Evolutionary conservation across 2,888 invertebrate genomes (phyloP).

Genomic region (Sesia apiformis): DNA sequence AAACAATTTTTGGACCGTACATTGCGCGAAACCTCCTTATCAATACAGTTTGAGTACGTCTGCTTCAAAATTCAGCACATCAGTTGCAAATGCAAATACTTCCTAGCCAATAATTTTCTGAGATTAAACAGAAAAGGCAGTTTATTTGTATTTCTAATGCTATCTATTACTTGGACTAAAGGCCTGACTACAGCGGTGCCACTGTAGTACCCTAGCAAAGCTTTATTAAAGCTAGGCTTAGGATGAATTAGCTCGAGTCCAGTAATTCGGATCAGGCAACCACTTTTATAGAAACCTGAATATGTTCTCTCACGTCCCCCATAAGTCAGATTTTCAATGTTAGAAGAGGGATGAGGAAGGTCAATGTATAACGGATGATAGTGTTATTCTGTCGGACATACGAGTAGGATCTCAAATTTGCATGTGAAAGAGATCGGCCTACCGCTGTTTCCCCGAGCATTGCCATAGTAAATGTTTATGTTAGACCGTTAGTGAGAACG

Average conservation of each 20-base stretch:
- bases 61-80: no score
- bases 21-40: no score
- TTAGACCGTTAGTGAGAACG: slow-evolving; percentile 16
- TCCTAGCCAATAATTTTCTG: no score
- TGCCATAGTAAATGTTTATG: slow-evolving; percentile 18
- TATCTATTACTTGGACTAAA: no score
- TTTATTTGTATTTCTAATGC: no score
- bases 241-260: slow-evolving; percentile 19
- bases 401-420: slow-evolving; percentile 27
- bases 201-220: slow-evolving; percentile 10
- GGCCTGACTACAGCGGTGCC: background rate
- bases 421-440: slow-evolving; percentile 33
- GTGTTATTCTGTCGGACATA: slow-evolving; percentile 19
- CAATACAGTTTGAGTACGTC: no score
- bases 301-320: background rate
- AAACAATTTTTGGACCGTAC: no score
- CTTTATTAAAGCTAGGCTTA: slow-evolving; percentile 21
- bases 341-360: slow-evolving; percentile 4
- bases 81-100: no score
- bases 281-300: background rate
- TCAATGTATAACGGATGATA: slow-evolving; percentile 14
- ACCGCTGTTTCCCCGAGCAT: slow-evolving; percentile 23
- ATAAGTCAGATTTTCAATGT: slow-evolving; percentile 1
- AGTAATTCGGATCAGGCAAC: background rate
- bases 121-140: no score